A percentile compares a stretch with the other conserved stretches of the same genome.
These are phyloP conservation scores for Petrophora chlorosata DNA, from an alignment of 2,888 invertebrate genomes.

Conservation along the genomic window DNA sequence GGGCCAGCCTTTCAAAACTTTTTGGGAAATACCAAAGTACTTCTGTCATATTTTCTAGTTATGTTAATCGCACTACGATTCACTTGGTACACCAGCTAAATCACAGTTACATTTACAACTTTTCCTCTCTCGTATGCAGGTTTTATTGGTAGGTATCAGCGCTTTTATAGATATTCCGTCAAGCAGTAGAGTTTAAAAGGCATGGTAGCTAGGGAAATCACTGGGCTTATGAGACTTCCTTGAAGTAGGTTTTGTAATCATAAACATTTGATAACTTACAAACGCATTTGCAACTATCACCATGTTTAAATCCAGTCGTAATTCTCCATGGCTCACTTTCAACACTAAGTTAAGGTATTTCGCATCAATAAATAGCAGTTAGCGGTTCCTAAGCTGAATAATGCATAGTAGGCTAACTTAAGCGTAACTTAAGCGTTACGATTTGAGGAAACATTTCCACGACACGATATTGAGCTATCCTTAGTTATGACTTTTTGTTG, in stretches of 20 bases:
- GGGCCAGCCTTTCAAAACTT: too few relatives aligned
- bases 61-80: too few relatives aligned
- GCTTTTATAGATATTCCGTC: too few relatives aligned
- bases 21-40: too few relatives aligned
- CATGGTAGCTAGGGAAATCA: too few relatives aligned
- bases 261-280: conserved; percentile 6
- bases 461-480: not conserved
- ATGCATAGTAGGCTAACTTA: conserved; percentile 14
- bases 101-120: too few relatives aligned
- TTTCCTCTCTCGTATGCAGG: too few relatives aligned
- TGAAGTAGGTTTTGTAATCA: not conserved
- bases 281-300: conserved; percentile 2
- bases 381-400: conserved; percentile 18
- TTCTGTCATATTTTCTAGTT: too few relatives aligned
- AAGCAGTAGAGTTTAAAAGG: too few relatives aligned
- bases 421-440: conserved; percentile 1
- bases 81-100: too few relatives aligned
- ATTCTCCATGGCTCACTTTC: conserved; percentile 8
- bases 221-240: too few relatives aligned
- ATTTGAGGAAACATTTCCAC: not conserved
- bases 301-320: conserved; percentile 6
- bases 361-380: conserved; percentile 16
- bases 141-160: too few relatives aligned
- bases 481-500: not conserved
- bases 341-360: conserved; percentile 12